Conservation (phyloP, 2,888 invertebrate species). For the Mimas tiliae region DNA sequence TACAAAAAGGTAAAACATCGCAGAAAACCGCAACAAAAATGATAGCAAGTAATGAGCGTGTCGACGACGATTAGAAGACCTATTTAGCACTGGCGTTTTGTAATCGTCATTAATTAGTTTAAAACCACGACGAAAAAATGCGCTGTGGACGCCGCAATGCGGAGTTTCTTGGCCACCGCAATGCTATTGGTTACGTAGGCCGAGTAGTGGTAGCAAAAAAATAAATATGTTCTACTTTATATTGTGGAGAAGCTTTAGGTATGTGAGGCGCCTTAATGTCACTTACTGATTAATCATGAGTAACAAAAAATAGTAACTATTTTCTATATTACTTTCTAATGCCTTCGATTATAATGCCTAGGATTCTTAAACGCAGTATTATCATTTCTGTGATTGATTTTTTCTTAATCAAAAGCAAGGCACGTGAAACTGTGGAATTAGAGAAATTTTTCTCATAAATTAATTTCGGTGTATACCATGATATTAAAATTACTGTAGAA, state of each 20-base stretch:
- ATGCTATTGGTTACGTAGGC: slow-evolving; percentile 35
- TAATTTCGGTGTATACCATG: too few relatives aligned
- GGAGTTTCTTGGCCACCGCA: slow-evolving; percentile 47
- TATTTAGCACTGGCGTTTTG: slow-evolving; percentile 54
- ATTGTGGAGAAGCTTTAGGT: neutral
- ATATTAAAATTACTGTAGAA: too few relatives aligned
- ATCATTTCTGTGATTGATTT: too few relatives aligned
- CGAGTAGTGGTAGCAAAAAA: slow-evolving; percentile 41
- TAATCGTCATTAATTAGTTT: slow-evolving; percentile 68
- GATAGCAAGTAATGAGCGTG: slow-evolving; percentile 47
- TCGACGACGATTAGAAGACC: slow-evolving; percentile 49
- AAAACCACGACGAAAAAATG: slow-evolving; percentile 58
- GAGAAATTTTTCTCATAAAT: too few relatives aligned
- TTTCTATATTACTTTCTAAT: too few relatives aligned
- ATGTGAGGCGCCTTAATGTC: neutral
- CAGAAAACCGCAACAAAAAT: slow-evolving; percentile 8
- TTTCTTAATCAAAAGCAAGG: too few relatives aligned
- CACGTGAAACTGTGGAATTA: too few relatives aligned
- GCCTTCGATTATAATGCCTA: too few relatives aligned
- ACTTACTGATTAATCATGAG: neutral
- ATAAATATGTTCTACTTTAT: slow-evolving; percentile 21
- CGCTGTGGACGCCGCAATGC: slow-evolving; percentile 35
- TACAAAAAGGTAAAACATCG: neutral
- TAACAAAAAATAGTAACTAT: too few relatives aligned
- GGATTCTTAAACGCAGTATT: too few relatives aligned